Percentiles rank a stretch among this genome's conserved stretches.
These are phyloP conservation scores for Elachura formosa DNA, from an alignment of 2,113 vertebrate genomes.

Conservation along the genomic window DNA sequence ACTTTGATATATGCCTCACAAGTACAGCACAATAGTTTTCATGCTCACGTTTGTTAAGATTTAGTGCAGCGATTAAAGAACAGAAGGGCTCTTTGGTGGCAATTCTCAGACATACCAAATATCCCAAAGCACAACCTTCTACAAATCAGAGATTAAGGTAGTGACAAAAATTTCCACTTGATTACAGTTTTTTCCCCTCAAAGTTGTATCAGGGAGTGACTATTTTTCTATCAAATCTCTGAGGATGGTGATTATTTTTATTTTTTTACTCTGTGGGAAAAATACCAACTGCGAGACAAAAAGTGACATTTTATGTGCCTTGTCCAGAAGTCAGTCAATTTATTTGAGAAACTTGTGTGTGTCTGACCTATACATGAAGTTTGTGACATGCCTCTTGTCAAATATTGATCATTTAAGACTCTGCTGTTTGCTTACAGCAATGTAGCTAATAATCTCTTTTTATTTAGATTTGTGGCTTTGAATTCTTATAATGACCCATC, in stretches of 20 bases:
- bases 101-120: slow-evolving; percentile 77
- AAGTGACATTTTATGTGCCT: slow-evolving; percentile 73
- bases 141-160: slow-evolving; percentile 80
- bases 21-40: slow-evolving; percentile 78
- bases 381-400: slow-evolving; percentile 69
- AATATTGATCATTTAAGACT: slow-evolving; percentile 74
- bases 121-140: slow-evolving; percentile 78
- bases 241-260: slow-evolving; percentile 38
- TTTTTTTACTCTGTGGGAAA: slow-evolving; percentile 60
- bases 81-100: slow-evolving; percentile 78
- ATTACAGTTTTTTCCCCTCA: slow-evolving; percentile 71
- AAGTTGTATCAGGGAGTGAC: slow-evolving; percentile 70
- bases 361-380: slow-evolving; percentile 72
- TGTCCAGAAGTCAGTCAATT: slow-evolving; percentile 66
- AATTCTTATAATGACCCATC: slow-evolving; percentile 73
- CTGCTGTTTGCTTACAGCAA: slow-evolving; percentile 69
- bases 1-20: slow-evolving; percentile 77
- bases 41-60: slow-evolving; percentile 81
- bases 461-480: slow-evolving; percentile 76
- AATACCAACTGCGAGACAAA: slow-evolving; percentile 76
- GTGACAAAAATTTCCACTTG: slow-evolving; percentile 78
- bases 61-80: slow-evolving; percentile 77
- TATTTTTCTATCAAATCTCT: slow-evolving; percentile 73
- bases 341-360: slow-evolving; percentile 66
- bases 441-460: slow-evolving; percentile 74